These are phyloP conservation scores for Climacteris rufus DNA, from an alignment of 2,113 vertebrate genomes.

Conservation along the genomic window DNA sequence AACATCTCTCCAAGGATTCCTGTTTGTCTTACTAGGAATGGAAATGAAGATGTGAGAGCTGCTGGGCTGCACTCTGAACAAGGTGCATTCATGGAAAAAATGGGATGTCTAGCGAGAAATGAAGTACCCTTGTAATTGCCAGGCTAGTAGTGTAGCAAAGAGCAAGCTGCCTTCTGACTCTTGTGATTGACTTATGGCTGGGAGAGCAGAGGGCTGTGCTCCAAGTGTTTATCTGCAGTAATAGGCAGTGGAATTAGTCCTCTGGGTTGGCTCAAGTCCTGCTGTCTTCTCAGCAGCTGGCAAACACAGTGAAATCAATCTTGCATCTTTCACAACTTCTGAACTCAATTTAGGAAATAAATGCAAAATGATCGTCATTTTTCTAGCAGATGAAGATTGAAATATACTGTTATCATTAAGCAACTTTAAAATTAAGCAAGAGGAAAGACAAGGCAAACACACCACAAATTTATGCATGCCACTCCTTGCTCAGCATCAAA, in stretches of 20 bases:
- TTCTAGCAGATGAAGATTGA: neutral
- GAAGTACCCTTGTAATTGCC: neutral
- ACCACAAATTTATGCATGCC: neutral
- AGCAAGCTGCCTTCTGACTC: neutral
- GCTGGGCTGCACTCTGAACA: neutral
- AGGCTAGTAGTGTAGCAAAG: neutral
- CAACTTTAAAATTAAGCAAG: neutral
- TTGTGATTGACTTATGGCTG: neutral
- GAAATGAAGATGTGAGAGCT: neutral
- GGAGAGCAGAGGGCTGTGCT: neutral
- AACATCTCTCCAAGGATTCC: neutral
- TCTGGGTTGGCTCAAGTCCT: neutral
- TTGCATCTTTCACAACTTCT: neutral
- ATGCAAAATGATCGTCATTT: neutral
- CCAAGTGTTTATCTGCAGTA: neutral
- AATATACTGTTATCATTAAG: neutral
- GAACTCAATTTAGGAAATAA: neutral
- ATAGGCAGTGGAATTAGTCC: neutral
- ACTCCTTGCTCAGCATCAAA: neutral
- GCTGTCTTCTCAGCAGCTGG: constrained; percentile 8
- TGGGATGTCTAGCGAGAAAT: neutral
- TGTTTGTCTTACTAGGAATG: neutral
- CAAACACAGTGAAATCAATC: neutral
- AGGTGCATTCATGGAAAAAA: neutral
- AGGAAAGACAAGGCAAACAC: neutral